Evolutionary conservation across 1,140 invertebrate genomes (phyloP).

Genomic region (Drosophila subobscura): DNA sequence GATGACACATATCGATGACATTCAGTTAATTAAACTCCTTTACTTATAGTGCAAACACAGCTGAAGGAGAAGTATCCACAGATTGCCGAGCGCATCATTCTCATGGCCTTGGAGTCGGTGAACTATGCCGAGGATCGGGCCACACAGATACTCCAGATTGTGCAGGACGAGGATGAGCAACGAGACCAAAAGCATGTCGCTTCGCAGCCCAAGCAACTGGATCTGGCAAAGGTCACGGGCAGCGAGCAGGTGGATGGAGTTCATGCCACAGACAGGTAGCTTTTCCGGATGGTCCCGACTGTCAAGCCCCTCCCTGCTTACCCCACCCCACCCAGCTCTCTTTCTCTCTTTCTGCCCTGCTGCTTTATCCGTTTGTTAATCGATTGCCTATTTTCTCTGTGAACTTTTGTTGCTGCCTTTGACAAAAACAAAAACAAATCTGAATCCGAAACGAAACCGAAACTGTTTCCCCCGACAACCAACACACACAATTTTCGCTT

Average conservation of each 20-base stretch:
- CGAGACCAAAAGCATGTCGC: constrained; percentile 42
- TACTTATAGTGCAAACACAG: constrained; percentile 88
- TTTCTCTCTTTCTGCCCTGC: constrained; percentile 32
- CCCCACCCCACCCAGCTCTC: background rate
- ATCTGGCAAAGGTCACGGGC: constrained; percentile 13
- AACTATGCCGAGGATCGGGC: constrained; percentile 92
- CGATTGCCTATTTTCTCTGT: constrained; percentile 75
- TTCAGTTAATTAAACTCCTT: background rate
- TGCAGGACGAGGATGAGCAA: constrained; percentile 86
- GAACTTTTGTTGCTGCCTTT: constrained; percentile 74
- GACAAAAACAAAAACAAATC: constrained; percentile 20
- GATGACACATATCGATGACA: background rate
- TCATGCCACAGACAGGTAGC: constrained; percentile 40
- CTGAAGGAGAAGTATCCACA: constrained; percentile 90
- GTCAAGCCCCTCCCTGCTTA: no score
- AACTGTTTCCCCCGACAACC: constrained; percentile 7
- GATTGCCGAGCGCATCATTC: constrained; percentile 91
- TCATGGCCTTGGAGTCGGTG: constrained; percentile 93
- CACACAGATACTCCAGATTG: constrained; percentile 89
- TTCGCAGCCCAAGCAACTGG: constrained; percentile 18
- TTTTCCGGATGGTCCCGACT: background rate
- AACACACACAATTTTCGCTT: constrained; percentile 54
- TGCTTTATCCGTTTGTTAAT: constrained; percentile 72
- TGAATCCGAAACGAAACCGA: constrained; percentile 1
- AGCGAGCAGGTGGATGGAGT: constrained; percentile 52